Conservation (phyloP, 2,113 vertebrate species). For the Calonectris borealis region DNA sequence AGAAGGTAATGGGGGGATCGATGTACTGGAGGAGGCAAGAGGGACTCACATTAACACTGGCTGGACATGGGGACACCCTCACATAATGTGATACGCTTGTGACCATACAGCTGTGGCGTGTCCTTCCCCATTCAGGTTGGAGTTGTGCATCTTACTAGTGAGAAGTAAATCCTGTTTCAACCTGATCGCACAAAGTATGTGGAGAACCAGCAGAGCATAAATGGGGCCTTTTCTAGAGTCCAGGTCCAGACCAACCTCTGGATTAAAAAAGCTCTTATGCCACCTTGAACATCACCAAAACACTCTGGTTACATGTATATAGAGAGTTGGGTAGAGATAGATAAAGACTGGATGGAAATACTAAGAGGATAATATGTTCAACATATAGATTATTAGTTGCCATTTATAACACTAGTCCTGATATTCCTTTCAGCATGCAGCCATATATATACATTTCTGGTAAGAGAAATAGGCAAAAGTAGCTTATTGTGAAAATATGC, state of each 20-base stretch:
- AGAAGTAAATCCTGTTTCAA: neutral
- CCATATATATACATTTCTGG: neutral
- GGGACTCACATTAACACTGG: neutral
- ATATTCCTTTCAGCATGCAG: neutral
- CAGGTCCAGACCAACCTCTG: neutral
- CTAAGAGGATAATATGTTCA: neutral
- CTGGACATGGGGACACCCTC: neutral
- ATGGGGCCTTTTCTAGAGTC: neutral
- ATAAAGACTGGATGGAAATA: neutral
- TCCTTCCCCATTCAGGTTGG: neutral
- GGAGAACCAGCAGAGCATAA: neutral
- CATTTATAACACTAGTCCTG: neutral
- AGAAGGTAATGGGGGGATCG: neutral
- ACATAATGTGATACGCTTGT: neutral
- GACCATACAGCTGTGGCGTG: neutral
- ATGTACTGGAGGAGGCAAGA: neutral
- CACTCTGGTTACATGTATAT: neutral
- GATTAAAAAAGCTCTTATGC: neutral
- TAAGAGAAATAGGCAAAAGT: neutral
- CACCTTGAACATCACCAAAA: neutral
- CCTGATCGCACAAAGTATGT: neutral
- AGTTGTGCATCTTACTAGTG: neutral
- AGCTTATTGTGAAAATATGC: neutral
- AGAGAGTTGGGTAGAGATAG: neutral
- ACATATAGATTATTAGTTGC: neutral